Evolutionary conservation across 2,888 invertebrate species (phyloP), one percentile per base, ranked within the genome.

Genomic region (Drosophila aldrichi): DNA sequence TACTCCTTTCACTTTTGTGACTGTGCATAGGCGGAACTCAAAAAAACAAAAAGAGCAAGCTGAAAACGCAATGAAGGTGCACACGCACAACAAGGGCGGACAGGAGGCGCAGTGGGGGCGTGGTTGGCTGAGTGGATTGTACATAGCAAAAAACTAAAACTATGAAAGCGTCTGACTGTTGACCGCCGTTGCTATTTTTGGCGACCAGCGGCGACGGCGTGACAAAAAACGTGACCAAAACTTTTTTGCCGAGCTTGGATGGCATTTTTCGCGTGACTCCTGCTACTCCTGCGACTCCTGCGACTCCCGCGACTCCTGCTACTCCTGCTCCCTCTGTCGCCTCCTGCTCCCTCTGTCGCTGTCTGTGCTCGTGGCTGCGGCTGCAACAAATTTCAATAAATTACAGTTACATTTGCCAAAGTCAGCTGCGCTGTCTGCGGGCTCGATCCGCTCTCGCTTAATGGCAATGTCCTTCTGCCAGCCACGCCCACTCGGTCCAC

Each of bases 341-440:
- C 25, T 1, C 16, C 16, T 25, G 8, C 22, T 44, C 8, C 46
- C n/a, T 2, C 46, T 46, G n/a, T 10, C 34, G 51, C 38, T 81
- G 80, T 78, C 78, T 83, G 79, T 55, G 74, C 67, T 71, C 49
- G 69, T 66, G 77, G 74, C 77, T 51, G 51, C 20, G 69, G 67
- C 77, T 59, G 70, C 82, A 82, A 87, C 87, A 85, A 87, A 87
- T 86, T 85, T 87, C 87, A 87, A 85, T 87, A 87, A 85, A 87
- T 86, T 85, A 84, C 84, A 84, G 82, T 82, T 87, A 84, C 85
- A 85, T 85, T 87, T 82, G 73, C 73, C 84, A 82, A 79, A 84
- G 82, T 83, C 85, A 79, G 69, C 77, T 64, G 70, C 48, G 65
- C 25, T 57, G 66, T 59, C 64, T 48, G 38, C 16, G 62, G 65